Percentiles rank a stretch among this genome's conserved stretches.
These are phyloP conservation scores for Macrosiphum euphorbiae DNA, from an alignment of 2,888 invertebrate species.

Conservation along the genomic window DNA sequence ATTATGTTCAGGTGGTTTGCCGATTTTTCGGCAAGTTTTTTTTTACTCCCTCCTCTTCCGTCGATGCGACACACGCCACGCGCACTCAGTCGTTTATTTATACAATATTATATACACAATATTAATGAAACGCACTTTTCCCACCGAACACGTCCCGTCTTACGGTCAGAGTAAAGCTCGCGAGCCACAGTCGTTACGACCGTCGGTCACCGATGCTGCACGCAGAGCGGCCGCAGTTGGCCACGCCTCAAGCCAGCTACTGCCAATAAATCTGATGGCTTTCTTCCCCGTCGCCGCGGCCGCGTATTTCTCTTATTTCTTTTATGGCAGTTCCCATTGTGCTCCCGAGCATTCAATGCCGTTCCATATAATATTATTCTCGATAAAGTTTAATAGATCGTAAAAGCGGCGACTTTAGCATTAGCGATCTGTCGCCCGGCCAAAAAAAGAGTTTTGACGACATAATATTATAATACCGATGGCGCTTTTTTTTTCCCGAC, in stretches of 20 bases:
- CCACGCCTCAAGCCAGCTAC: slow-evolving; percentile 40
- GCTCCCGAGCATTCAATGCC: slow-evolving; percentile 26
- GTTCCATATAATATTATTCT: slow-evolving; percentile 30
- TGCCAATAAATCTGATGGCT: slow-evolving; percentile 51
- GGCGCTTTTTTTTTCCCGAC: not conserved
- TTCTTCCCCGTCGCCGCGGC: not conserved
- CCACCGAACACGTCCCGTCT: not conserved
- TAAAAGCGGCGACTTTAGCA: slow-evolving; percentile 55
- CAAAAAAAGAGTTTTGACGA: slow-evolving; percentile 9
- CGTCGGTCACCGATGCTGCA: not conserved
- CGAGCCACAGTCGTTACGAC: not conserved
- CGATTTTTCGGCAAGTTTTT: not conserved
- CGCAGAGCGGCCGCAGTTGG: not conserved
- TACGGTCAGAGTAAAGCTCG: slow-evolving; percentile 47
- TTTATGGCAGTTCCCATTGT: slow-evolving; percentile 34
- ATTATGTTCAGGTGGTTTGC: not conserved
- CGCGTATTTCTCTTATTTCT: not conserved
- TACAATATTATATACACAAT: not conserved
- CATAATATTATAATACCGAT: not conserved
- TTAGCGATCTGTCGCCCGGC: slow-evolving; percentile 51
- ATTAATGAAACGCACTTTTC: not conserved
- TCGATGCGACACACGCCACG: not conserved
- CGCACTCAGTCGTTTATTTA: not conserved
- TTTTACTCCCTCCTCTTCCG: not conserved
- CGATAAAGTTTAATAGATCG: slow-evolving; percentile 62